Evolutionary conservation across 2,888 invertebrate species (phyloP), one percentile per base, ranked within the genome.

Genomic region (Aphodius sticticus): DNA sequence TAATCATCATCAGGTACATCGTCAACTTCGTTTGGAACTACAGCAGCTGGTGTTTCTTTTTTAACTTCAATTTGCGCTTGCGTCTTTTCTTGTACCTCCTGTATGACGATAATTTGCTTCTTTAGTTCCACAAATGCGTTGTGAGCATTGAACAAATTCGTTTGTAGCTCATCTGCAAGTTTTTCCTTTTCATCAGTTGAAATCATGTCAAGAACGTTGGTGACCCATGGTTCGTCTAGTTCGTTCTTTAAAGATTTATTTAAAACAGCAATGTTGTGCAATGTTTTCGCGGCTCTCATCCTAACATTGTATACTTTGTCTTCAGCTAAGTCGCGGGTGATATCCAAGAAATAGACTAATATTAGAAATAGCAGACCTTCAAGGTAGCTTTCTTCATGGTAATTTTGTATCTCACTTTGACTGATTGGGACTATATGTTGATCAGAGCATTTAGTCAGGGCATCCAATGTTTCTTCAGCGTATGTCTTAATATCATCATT

Each of bases 261-360:
- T 70, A 88, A 87, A 5, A 83, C 69, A 69, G 82, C 81, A 36
- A 88, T 84, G 75, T 84, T 84, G 7, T 81, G 82, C 53, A 88
- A 78, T 16, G 86, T 85, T 77, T 83, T 83, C 16, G 85, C 86
- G 0, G 87, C 85, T 26, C 86, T 82, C 4, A 86, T 84, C 80
- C 85, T 85, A 7, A 88, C 84, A 80, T 88, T 88, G 38, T 85
- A 83, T 6, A 86, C 86, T n/a, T 82, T 83, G 83, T 88, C 88
- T 38, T 85, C 83, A 5, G 84, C 82, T 12, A 88, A 81, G 2
- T 80, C 81, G 15, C 85, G 80, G 6, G 87, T 80, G 76, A 86
- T 83, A 6, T 84, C 82, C 37, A 88, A 79, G 79, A 86, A 86
- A 37, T 85, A 84, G 78, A 82, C 85, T 70, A 85, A 80, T 26